Evolutionary conservation across 2,888 invertebrate genomes (phyloP).

Genomic region (Sisyra terminalis): DNA sequence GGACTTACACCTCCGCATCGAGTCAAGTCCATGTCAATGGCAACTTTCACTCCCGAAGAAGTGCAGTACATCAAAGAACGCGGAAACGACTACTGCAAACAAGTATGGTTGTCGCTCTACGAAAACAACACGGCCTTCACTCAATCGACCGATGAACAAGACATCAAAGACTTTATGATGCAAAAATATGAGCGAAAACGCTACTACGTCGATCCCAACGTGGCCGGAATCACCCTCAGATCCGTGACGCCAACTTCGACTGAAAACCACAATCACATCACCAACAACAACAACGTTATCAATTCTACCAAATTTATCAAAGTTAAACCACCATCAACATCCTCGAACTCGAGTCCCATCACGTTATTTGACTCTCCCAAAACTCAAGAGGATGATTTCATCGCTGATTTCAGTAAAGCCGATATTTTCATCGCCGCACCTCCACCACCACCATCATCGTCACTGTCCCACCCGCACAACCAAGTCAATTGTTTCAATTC

Average conservation of each 20-base stretch:
- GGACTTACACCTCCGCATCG: conserved; percentile 96
- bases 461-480: conserved; percentile 11
- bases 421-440: conserved; percentile 45
- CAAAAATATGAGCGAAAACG: conserved; percentile 91
- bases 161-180: conserved; percentile 82
- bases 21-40: conserved; percentile 98
- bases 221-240: neutral
- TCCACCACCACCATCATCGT: conserved; percentile 11
- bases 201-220: conserved; percentile 30
- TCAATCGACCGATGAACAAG: conserved; percentile 73
- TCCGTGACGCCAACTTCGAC: neutral
- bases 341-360: neutral
- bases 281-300: neutral
- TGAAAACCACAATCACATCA: neutral
- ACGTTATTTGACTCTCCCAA: neutral
- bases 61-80: conserved; percentile 75
- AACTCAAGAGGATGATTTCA: conserved; percentile 26
- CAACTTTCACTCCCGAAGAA: conserved; percentile 90
- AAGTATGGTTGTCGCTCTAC: conserved; percentile 84
- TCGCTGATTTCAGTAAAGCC: conserved; percentile 55
- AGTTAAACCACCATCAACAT: neutral
- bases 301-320: neutral
- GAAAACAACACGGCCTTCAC: conserved; percentile 51
- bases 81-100: conserved; percentile 88
- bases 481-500: conserved; percentile 13